Evolutionary conservation across 1,140 invertebrate genomes (phyloP).

Genomic region (Musca vetustissima): DNA sequence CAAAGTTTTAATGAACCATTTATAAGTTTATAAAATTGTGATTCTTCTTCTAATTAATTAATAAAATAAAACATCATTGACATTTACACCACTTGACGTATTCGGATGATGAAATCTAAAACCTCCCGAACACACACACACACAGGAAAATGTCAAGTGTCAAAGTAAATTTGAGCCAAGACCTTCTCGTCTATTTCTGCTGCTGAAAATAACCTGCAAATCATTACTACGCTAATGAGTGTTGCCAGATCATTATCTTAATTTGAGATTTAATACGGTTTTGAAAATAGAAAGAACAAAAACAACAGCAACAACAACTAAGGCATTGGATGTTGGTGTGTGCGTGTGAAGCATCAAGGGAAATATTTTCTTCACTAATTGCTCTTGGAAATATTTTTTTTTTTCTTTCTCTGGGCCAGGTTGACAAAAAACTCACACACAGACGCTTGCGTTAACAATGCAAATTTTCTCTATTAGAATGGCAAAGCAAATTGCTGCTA

Average conservation of each 20-base stretch:
- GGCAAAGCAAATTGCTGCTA: neutral
- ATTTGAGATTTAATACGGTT: conserved; percentile 20
- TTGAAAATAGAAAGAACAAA: neutral
- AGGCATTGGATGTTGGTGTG: too few relatives aligned
- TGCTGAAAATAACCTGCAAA: neutral
- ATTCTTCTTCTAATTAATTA: conserved; percentile 3
- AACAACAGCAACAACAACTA: too few relatives aligned
- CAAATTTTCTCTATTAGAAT: neutral
- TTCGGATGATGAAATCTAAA: too few relatives aligned
- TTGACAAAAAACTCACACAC: too few relatives aligned
- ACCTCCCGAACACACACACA: neutral
- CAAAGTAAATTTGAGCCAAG: neutral
- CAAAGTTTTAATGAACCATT: too few relatives aligned
- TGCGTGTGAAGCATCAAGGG: neutral
- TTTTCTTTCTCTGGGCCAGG: too few relatives aligned
- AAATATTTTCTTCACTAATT: conserved; percentile 4
- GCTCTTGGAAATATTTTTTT: neutral
- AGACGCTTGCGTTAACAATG: too few relatives aligned
- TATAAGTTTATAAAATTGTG: too few relatives aligned
- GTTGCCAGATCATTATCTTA: conserved; percentile 20
- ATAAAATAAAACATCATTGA: conserved; percentile 16
- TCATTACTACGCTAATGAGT: conserved; percentile 15
- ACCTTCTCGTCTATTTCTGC: too few relatives aligned
- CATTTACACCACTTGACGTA: conserved; percentile 16
- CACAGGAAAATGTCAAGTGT: conserved; percentile 5